Conservation (phyloP, 2,113 vertebrate genomes). For the Nettapus auritus region DNA sequence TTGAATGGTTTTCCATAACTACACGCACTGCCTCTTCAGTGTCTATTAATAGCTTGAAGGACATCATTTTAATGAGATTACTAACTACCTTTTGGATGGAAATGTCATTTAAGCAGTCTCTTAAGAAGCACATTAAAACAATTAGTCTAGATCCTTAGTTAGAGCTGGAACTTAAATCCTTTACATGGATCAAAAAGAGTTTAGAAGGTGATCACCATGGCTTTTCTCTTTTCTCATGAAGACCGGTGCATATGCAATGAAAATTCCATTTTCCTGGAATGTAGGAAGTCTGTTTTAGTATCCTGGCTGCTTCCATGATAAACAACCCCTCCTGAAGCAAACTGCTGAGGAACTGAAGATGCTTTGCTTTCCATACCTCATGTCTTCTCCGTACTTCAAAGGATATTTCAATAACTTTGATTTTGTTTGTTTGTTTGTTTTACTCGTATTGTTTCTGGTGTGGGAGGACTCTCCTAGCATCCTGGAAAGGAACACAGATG, state of each 20-base stretch:
- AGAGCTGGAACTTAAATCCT: not conserved
- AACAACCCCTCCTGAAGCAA: not conserved
- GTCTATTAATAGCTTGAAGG: slow-evolving; percentile 20
- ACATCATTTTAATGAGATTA: not conserved
- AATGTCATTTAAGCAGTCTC: not conserved
- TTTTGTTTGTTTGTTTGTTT: not conserved
- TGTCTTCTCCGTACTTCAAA: not conserved
- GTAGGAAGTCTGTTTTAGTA: not conserved
- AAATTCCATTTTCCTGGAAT: not conserved
- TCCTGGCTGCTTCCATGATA: not conserved
- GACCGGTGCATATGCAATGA: not conserved
- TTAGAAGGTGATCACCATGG: not conserved
- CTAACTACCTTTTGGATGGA: not conserved
- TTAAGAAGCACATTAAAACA: not conserved
- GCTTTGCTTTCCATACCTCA: not conserved
- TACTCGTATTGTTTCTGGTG: not conserved
- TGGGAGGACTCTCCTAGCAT: not conserved
- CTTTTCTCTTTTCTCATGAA: not conserved
- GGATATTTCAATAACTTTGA: not conserved
- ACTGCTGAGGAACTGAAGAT: not conserved
- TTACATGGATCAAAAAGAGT: not conserved
- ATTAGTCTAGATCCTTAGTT: not conserved
- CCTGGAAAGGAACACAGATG: not conserved
- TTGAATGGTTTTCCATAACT: not conserved
- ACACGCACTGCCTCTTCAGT: not conserved